These are phyloP conservation scores for Phthorimaea operculella DNA, from an alignment of 1,140 invertebrate genomes.

Conservation along the genomic window DNA sequence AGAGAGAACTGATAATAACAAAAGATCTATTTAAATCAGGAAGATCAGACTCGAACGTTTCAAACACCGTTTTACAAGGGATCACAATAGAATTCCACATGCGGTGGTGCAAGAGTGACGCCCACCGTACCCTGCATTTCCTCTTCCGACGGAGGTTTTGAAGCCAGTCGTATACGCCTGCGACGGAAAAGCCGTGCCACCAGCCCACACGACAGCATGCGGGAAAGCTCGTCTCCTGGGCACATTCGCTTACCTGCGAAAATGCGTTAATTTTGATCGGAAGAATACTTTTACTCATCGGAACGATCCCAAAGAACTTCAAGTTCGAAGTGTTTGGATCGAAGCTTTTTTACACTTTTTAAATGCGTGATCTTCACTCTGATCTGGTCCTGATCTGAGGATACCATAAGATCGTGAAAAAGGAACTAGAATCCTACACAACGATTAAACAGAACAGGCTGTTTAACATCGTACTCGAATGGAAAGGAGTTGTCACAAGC, in stretches of 20 bases:
- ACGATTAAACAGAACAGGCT: too few relatives aligned
- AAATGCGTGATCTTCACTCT: too few relatives aligned
- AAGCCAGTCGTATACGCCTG: constrained; percentile 62
- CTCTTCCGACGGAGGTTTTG: constrained; percentile 33
- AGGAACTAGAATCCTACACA: too few relatives aligned
- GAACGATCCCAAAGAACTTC: too few relatives aligned
- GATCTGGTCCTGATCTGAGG: too few relatives aligned
- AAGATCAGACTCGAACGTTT: not conserved
- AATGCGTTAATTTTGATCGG: not conserved
- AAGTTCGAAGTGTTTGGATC: too few relatives aligned
- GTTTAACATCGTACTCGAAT: too few relatives aligned
- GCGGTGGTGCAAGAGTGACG: constrained; percentile 76
- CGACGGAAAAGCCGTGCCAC: constrained; percentile 73
- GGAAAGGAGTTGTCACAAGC: too few relatives aligned
- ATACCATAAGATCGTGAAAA: too few relatives aligned
- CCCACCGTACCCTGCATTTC: constrained; percentile 74
- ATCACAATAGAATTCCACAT: constrained; percentile 42
- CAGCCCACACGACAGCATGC: constrained; percentile 79
- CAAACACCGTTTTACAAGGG: constrained; percentile 18
- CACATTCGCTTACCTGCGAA: constrained; percentile 84
- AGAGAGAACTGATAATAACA: not conserved
- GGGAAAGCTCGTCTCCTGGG: constrained; percentile 85
- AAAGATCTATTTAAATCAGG: not conserved
- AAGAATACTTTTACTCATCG: too few relatives aligned
- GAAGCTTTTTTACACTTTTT: too few relatives aligned